Conservation (phyloP, 2,888 invertebrate genomes). For the Zeuzera pyrina region DNA sequence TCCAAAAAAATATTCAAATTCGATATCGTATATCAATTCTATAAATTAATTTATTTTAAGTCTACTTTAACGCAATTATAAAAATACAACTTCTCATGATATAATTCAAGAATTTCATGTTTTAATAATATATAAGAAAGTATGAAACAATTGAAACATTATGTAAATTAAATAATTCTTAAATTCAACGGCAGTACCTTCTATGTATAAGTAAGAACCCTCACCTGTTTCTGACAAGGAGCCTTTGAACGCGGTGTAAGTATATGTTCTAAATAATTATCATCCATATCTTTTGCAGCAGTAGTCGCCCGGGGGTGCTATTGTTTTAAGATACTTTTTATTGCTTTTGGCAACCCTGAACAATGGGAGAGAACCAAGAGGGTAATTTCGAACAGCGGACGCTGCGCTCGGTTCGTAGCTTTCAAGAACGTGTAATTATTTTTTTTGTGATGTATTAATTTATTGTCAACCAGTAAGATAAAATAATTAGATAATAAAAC, state of each 20-base stretch:
- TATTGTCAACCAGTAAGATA: background rate
- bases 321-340: constrained; percentile 68
- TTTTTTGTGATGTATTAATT: background rate
- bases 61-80: too few species aligned
- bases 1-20: too few species aligned
- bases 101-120: too few species aligned
- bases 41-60: too few species aligned
- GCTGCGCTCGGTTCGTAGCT: constrained; percentile 36
- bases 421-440: constrained; percentile 13
- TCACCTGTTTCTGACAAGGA: constrained; percentile 58
- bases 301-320: constrained; percentile 61
- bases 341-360: constrained; percentile 63
- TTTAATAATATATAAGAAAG: too few species aligned
- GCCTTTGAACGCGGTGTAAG: constrained; percentile 57
- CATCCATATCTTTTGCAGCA: constrained; percentile 59
- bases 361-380: constrained; percentile 55
- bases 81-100: too few species aligned
- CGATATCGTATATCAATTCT: too few species aligned
- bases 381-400: constrained; percentile 48
- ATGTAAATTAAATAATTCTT: too few species aligned
- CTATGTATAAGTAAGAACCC: too few species aligned
- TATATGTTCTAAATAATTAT: constrained; percentile 64
- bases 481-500: background rate
- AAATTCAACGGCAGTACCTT: too few species aligned
- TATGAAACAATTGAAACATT: too few species aligned